Evolutionary conservation across 2,797 vertebrate genomes (phyloP).

Genomic region (Ataeniobius toweri): DNA sequence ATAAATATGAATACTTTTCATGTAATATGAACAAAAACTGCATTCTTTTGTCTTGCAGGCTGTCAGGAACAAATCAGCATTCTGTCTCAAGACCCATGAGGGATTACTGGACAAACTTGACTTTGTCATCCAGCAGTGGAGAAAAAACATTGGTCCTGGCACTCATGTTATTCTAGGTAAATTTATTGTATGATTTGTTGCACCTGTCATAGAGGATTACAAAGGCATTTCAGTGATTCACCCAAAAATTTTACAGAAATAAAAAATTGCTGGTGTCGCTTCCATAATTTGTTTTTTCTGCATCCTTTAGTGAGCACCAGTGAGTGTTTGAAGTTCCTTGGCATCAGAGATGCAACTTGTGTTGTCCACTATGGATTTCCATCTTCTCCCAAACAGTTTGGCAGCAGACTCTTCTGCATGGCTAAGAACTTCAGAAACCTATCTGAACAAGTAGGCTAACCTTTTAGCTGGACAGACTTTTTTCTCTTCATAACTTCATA

Average conservation of each 20-base stretch:
- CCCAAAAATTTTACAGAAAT: neutral
- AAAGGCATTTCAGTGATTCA: neutral
- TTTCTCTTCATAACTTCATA: neutral
- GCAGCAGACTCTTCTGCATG: conserved; percentile 85
- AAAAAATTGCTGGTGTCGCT: neutral
- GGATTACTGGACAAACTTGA: conserved; percentile 72
- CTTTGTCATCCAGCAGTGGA: conserved; percentile 85
- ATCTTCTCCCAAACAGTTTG: conserved; percentile 80
- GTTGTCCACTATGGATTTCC: conserved; percentile 92
- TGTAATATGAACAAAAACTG: neutral
- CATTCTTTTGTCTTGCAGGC: conserved; percentile 72
- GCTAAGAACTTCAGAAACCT: conserved; percentile 81
- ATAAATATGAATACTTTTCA: neutral
- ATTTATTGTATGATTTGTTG: neutral
- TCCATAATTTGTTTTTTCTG: conserved; percentile 3
- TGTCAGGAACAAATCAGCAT: conserved; percentile 82
- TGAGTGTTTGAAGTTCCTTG: conserved; percentile 79
- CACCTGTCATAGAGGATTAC: neutral
- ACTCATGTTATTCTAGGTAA: conserved; percentile 86
- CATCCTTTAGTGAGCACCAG: conserved; percentile 84
- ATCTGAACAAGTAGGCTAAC: conserved; percentile 74
- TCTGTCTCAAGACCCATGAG: conserved; percentile 85
- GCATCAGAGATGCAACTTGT: conserved; percentile 87
- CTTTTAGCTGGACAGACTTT: neutral
- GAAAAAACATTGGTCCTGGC: conserved; percentile 74